Conservation (phyloP, 2,113 vertebrate genomes). For the Hippopotamus amphibius region DNA sequence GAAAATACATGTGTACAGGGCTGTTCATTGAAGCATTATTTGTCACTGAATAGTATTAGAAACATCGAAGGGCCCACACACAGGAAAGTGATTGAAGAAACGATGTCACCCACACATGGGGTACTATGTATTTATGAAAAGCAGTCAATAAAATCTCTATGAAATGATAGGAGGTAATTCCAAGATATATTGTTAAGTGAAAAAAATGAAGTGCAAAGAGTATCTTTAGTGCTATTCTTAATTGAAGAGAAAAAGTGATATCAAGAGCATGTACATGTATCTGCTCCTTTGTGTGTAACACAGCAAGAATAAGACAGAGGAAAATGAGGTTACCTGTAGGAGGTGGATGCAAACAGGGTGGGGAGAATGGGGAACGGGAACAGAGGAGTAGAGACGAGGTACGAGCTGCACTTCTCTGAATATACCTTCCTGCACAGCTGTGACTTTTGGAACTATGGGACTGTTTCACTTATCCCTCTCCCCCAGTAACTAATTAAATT, state of each 20-base stretch:
- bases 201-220: not conserved
- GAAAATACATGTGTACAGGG: not conserved
- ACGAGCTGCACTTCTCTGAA: not conserved
- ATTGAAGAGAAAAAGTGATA: not conserved
- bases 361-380: not conserved
- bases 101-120: not conserved
- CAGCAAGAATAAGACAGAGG: not conserved
- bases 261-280: not conserved
- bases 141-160: not conserved
- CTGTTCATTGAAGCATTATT: not conserved
- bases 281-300: not conserved
- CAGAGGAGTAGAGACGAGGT: not conserved
- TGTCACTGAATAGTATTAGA: not conserved
- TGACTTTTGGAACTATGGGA: not conserved
- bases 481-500: not conserved
- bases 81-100: not conserved
- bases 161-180: not conserved
- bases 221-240: not conserved
- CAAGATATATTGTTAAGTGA: not conserved
- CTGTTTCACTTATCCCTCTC: not conserved
- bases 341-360: not conserved
- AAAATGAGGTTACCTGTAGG: not conserved
- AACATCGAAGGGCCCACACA: not conserved
- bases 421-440: not conserved
- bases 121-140: not conserved